Evolutionary conservation across 2,797 vertebrate genomes (phyloP), one percentile per base, ranked within the genome.

Genomic region (Tenualosa ilisha): DNA sequence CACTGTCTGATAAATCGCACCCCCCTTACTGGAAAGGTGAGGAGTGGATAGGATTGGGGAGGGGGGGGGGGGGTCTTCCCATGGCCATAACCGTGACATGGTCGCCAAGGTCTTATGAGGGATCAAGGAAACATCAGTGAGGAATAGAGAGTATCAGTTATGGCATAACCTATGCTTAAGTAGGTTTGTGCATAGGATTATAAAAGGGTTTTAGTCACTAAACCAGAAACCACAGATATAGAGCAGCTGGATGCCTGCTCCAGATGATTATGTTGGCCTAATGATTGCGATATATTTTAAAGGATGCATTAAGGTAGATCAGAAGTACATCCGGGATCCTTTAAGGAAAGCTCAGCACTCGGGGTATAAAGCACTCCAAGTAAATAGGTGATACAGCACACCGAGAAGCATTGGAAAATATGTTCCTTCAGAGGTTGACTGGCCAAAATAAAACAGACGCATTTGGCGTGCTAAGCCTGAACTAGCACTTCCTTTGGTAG

Each of bases 1-100:
- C 40, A 83, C 65, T 12, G 26, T 83, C 79, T 82, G 88, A 89
- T 89, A 84, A 89, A 89, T 89, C 87, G 85, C 82, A 51, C 83
- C 68, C 3, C 54, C 53, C 59, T 87, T 72, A 24, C 56, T 82
- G 54, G 86, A 90, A 84, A 81, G 61, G 61, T 72, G 53, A 79
- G 65, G 37, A 72, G 59, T 81, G 24, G 61, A 86, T 46, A 46
- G 46, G 81, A 82, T 72, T 13, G 50, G 83, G 9, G 37, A 11
- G 37, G 40, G 72, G 72, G 37, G 15, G 20, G 17, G 3, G 54
- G 17, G 50, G 7, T 12, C 9, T 54, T 13, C 84, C 56, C 50
- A n/a, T 31, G 63, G 24, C 63, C 63, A 37, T 20, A 7, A 15
- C 72, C 46, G 17, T 40, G 68, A 6, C 17, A 79, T 75, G 72